Evolutionary conservation across 2,888 invertebrate species (phyloP).

Genomic region (Timema cristinae): DNA sequence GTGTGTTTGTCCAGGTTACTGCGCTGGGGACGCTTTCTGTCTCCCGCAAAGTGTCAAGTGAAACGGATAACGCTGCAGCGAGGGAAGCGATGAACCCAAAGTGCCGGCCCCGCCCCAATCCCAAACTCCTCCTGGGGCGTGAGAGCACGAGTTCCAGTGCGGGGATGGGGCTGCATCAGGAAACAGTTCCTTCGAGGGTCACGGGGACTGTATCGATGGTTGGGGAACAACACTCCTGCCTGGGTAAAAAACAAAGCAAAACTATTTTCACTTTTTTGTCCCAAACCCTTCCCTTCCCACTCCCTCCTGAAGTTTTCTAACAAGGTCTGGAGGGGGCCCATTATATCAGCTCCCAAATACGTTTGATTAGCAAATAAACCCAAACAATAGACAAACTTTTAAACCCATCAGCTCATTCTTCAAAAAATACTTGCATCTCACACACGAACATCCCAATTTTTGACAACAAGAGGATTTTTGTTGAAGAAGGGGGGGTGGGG

Average conservation of each 20-base stretch:
- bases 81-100: conserved; percentile 45
- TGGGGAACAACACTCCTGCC: conserved; percentile 68
- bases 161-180: conserved; percentile 58
- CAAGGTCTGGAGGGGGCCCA: too few species aligned
- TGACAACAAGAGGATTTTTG: too few species aligned
- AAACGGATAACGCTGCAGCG: conserved; percentile 45
- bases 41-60: conserved; percentile 43
- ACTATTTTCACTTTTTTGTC: too few species aligned
- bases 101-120: conserved; percentile 33
- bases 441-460: too few species aligned
- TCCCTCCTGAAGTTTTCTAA: too few species aligned
- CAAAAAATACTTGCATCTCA: too few species aligned
- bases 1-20: conserved; percentile 52
- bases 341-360: too few species aligned
- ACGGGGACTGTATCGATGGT: conserved; percentile 67
- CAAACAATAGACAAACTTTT: too few species aligned
- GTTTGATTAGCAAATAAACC: too few species aligned
- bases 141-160: conserved; percentile 47
- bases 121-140: conserved; percentile 13
- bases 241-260: conserved; percentile 28
- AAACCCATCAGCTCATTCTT: too few species aligned
- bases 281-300: too few species aligned
- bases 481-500: too few species aligned
- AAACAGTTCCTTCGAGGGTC: conserved; percentile 62
- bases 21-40: conserved; percentile 50